phyloP scores from a whole-genome alignment of 2,113 vertebrate genomes.

The Gopherus evgoodei region DNA sequence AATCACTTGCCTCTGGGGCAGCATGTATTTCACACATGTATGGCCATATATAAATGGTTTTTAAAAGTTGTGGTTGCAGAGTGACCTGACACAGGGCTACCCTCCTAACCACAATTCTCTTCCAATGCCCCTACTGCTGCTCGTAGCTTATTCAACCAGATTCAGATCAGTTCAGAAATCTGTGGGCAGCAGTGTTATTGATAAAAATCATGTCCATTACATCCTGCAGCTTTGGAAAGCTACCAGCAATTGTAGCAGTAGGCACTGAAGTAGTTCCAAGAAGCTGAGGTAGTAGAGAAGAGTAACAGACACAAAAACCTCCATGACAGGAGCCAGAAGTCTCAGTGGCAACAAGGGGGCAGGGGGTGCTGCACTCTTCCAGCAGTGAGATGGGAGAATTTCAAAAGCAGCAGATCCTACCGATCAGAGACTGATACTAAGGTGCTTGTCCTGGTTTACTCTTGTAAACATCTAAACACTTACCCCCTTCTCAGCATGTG shows the following conservation, averaged over 20 bases:
- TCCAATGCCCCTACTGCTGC: background rate
- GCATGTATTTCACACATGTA: background rate
- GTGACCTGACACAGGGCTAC: too few relatives aligned
- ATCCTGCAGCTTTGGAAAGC: background rate
- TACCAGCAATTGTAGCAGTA: background rate
- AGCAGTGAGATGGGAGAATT: background rate
- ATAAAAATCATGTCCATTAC: background rate
- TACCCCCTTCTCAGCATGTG: slow-evolving; percentile 17
- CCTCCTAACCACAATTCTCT: background rate
- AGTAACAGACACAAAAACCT: background rate
- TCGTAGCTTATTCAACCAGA: background rate
- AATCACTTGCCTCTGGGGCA: background rate
- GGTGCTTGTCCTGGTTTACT: fast-evolving
- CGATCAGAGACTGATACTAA: background rate
- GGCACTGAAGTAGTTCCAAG: background rate
- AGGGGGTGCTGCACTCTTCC: background rate
- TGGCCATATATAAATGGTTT: background rate
- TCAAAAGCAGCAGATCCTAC: background rate
- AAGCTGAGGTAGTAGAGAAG: background rate
- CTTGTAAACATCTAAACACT: background rate
- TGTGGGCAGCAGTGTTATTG: background rate
- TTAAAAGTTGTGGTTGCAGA: too few relatives aligned
- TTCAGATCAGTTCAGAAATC: background rate
- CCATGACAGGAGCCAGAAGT: background rate
- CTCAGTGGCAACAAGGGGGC: fast-evolving